These are phyloP conservation scores for Lasioglossum baleicum DNA, from an alignment of 1,140 invertebrate genomes.

Conservation along the genomic window DNA sequence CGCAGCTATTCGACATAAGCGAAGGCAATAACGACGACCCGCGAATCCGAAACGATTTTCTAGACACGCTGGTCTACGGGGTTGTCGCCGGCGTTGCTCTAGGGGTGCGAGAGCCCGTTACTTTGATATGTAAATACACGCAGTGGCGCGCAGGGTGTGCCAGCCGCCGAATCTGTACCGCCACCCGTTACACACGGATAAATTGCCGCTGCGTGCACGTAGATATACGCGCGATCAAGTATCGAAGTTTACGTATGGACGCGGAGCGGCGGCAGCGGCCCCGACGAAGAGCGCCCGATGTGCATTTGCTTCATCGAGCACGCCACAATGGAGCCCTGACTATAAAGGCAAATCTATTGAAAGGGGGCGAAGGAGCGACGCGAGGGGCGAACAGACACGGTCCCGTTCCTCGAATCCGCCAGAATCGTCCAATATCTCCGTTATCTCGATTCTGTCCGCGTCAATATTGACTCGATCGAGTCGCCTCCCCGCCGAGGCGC, in stretches of 20 bases:
- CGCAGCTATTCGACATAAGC: neutral
- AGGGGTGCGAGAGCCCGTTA: slow-evolving; percentile 64
- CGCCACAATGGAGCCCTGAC: slow-evolving; percentile 75
- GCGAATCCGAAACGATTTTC: slow-evolving; percentile 37
- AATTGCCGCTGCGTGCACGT: slow-evolving; percentile 15
- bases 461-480: slow-evolving; percentile 74
- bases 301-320: slow-evolving; percentile 78
- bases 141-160: slow-evolving; percentile 63
- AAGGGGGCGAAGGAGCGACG: slow-evolving; percentile 28
- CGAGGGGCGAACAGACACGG: slow-evolving; percentile 31
- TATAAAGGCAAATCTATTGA: slow-evolving; percentile 66
- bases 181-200: slow-evolving; percentile 33
- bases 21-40: slow-evolving; percentile 14
- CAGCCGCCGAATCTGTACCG: slow-evolving; percentile 40
- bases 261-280: slow-evolving; percentile 10
- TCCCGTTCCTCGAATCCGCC: slow-evolving; percentile 49
- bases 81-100: slow-evolving; percentile 43
- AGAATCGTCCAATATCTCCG: slow-evolving; percentile 77
- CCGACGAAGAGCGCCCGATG: slow-evolving; percentile 68
- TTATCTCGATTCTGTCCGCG: slow-evolving; percentile 74
- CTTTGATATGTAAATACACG: slow-evolving; percentile 78
- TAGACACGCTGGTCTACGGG: slow-evolving; percentile 12
- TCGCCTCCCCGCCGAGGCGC: neutral
- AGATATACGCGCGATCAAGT: slow-evolving; percentile 19
- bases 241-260: slow-evolving; percentile 33